These are phyloP conservation scores for Trissolcus japonicus DNA, from an alignment of 2,888 invertebrate genomes.

Conservation along the genomic window DNA sequence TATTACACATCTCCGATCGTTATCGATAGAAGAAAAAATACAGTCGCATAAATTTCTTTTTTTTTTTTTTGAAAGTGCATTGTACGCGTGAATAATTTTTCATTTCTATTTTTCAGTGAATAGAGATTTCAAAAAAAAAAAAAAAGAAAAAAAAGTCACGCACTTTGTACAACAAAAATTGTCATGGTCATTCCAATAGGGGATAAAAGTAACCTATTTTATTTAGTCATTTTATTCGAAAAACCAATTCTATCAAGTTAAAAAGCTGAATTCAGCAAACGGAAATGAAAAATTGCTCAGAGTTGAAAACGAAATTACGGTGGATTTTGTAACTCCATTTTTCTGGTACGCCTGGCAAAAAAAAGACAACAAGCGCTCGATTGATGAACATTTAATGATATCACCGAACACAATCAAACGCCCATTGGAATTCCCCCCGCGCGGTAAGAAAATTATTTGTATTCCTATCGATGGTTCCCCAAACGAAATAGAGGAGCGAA, in stretches of 20 bases:
- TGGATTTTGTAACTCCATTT: conserved; percentile 25
- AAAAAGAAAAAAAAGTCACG: conserved; percentile 6
- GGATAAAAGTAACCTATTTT: conserved; percentile 1
- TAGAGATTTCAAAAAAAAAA: too few relatives aligned
- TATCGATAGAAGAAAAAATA: too few relatives aligned
- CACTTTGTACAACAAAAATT: background rate
- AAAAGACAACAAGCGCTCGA: conserved; percentile 31
- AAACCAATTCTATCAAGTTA: background rate
- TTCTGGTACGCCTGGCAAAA: conserved; percentile 10
- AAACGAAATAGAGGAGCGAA: too few relatives aligned
- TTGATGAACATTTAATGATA: conserved; percentile 38
- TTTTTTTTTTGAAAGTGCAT: too few relatives aligned
- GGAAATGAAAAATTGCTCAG: conserved; percentile 22
- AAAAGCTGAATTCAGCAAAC: conserved; percentile 8
- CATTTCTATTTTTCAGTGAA: too few relatives aligned
- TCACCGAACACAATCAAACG: conserved; percentile 25
- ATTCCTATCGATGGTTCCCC: too few relatives aligned
- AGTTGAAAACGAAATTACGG: conserved; percentile 18
- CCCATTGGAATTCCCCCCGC: background rate
- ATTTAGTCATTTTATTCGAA: conserved; percentile 5
- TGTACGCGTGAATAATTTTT: too few relatives aligned
- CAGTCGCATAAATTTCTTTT: too few relatives aligned
- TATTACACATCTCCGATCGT: too few relatives aligned
- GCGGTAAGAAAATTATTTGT: too few relatives aligned
- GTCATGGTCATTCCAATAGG: too few relatives aligned